Conservation (phyloP, 2,113 vertebrate genomes). For the Balaeniceps rex region DNA sequence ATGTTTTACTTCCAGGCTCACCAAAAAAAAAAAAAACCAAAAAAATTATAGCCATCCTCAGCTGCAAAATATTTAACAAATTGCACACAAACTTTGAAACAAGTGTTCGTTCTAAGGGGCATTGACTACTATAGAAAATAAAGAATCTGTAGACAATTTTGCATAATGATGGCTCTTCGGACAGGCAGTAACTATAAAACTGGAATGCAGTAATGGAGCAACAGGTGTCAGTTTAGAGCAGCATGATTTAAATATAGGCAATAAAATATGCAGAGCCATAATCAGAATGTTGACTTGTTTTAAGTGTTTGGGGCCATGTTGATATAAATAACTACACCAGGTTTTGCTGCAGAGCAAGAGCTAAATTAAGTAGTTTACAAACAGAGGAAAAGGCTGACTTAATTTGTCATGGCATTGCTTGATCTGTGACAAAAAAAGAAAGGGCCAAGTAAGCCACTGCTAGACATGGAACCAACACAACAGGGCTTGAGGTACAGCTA, state of each 20-base stretch:
- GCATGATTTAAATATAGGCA: background rate
- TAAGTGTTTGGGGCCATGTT: background rate
- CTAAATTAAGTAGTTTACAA: slow-evolving; percentile 44
- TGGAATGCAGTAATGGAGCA: background rate
- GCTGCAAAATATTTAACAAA: background rate
- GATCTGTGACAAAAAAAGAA: background rate
- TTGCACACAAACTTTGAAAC: background rate
- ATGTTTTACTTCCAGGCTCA: background rate
- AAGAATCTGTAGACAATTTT: background rate
- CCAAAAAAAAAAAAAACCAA: background rate
- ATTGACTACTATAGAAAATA: background rate
- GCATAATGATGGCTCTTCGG: background rate
- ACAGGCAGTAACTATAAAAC: background rate
- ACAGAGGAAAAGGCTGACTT: slow-evolving; percentile 8
- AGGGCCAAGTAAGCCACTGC: background rate
- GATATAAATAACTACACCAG: slow-evolving; percentile 34
- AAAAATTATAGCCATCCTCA: background rate
- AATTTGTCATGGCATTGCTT: background rate
- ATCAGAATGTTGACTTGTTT: slow-evolving; percentile 33
- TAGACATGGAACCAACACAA: background rate
- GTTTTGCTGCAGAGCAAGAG: slow-evolving; percentile 9
- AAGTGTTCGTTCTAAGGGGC: background rate
- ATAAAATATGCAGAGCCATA: slow-evolving; percentile 51
- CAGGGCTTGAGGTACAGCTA: background rate
- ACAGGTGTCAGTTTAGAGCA: background rate